A percentile compares a stretch with the other conserved stretches of the same genome.
phyloP scores from a whole-genome alignment of 2,113 vertebrate genomes.

The Campylorhamphus procurvoides region DNA sequence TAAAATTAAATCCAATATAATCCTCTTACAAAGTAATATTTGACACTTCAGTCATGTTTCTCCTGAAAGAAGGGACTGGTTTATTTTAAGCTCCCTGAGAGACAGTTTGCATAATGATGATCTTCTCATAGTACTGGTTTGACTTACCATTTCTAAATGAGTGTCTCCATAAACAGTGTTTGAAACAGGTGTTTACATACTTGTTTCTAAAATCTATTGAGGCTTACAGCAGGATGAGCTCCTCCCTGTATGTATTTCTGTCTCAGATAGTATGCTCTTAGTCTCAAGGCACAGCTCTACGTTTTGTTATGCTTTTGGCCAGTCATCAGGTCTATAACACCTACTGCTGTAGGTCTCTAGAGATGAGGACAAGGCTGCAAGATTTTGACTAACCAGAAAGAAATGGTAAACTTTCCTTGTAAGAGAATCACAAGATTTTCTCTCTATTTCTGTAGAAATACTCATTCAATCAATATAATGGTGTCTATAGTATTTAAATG shows the following conservation, averaged over 20 bases:
- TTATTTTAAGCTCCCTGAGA: conserved; percentile 36
- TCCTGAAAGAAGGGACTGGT: conserved; percentile 6
- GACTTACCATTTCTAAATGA: background rate
- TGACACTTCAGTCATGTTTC: conserved; percentile 21
- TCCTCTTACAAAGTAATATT: conserved; percentile 49
- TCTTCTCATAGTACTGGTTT: conserved; percentile 10
- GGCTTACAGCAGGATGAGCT: background rate
- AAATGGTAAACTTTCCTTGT: background rate
- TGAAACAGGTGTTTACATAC: background rate
- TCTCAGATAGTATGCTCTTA: background rate
- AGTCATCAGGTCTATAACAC: background rate
- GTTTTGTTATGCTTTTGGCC: background rate
- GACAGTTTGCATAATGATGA: background rate
- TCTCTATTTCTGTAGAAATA: background rate
- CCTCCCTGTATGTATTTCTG: background rate
- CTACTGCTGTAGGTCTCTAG: background rate
- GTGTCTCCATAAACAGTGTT: background rate
- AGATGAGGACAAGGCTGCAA: background rate
- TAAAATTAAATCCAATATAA: conserved; percentile 45
- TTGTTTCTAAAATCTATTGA: background rate
- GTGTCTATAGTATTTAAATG: background rate
- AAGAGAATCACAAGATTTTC: background rate
- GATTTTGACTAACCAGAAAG: background rate
- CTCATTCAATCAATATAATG: background rate
- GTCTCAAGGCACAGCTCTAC: background rate